Conservation (phyloP, 92 coral and sea anemone genomes). For the Blastomussa wellsi region DNA sequence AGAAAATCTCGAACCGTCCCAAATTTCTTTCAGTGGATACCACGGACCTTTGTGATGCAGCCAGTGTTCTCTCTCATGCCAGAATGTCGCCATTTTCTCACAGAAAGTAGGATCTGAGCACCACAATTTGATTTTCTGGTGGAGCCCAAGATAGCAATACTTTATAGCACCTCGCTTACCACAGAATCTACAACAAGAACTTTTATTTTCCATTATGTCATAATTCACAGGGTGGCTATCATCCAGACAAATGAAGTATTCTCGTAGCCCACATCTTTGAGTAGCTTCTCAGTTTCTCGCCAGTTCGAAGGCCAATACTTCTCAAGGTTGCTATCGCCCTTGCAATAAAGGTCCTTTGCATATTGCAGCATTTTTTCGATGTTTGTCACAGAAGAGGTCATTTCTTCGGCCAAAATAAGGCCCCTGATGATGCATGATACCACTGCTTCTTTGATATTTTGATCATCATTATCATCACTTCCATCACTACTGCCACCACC, state of each 20-base stretch:
- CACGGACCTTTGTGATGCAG: conserved; percentile 37
- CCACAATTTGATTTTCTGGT: conserved; percentile 66
- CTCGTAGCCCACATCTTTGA: conserved; percentile 54
- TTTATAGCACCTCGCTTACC: conserved; percentile 59
- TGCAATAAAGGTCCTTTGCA: conserved; percentile 62
- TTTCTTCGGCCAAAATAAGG: conserved; percentile 47
- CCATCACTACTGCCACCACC: background rate
- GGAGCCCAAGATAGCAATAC: conserved; percentile 71
- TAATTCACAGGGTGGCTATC: conserved; percentile 49
- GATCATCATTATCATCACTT: background rate
- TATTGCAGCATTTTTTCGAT: conserved; percentile 53
- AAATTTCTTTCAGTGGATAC: conserved; percentile 23
- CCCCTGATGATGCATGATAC: conserved; percentile 38
- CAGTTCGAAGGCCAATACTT: conserved; percentile 64
- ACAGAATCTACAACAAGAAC: conserved; percentile 59
- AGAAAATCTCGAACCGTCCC: conserved; percentile 44
- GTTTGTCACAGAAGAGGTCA: conserved; percentile 35
- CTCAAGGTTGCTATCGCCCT: conserved; percentile 45
- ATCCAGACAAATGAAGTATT: conserved; percentile 62
- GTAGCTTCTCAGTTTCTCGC: conserved; percentile 59
- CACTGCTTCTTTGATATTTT: conserved; percentile 32
- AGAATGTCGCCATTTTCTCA: conserved; percentile 61
- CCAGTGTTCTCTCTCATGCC: conserved; percentile 75
- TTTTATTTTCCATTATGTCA: conserved; percentile 57
- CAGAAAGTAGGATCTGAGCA: conserved; percentile 49